Evolutionary conservation across 2,888 invertebrate genomes (phyloP).

Genomic region (Alsophila aescularia): DNA sequence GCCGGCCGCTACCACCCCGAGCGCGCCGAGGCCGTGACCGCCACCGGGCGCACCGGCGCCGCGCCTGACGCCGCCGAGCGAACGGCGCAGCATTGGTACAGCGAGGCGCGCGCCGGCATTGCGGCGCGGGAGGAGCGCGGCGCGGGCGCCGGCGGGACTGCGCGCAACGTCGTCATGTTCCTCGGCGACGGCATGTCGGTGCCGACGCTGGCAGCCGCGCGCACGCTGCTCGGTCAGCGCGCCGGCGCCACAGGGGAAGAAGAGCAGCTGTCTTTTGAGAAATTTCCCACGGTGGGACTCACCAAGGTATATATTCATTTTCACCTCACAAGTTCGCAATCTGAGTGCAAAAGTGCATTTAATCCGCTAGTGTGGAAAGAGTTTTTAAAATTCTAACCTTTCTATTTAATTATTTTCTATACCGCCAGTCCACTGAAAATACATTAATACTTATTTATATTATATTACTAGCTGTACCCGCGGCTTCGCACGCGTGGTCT

Average conservation of each 20-base stretch:
- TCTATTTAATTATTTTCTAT: too few relatives aligned
- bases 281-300: conserved; percentile 83
- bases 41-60: background rate
- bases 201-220: conserved; percentile 85
- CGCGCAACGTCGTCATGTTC: conserved; percentile 87
- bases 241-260: conserved; percentile 82
- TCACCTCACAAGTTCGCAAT: too few relatives aligned
- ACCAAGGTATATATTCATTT: too few relatives aligned
- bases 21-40: background rate
- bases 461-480: too few relatives aligned
- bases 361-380: too few relatives aligned
- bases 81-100: conserved; percentile 34
- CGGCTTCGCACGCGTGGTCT: too few relatives aligned
- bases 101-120: conserved; percentile 34
- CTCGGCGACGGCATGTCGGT: conserved; percentile 90
- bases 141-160: conserved; percentile 41
- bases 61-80: conserved; percentile 20
- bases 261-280: conserved; percentile 83
- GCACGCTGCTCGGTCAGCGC: conserved; percentile 85
- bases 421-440: too few relatives aligned
- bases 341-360: too few relatives aligned
- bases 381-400: too few relatives aligned
- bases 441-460: too few relatives aligned
- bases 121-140: conserved; percentile 54
- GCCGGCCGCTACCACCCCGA: conserved; percentile 29